phyloP scores from a whole-genome alignment of 2,888 invertebrate genomes.

The Dasypogon diadema region DNA sequence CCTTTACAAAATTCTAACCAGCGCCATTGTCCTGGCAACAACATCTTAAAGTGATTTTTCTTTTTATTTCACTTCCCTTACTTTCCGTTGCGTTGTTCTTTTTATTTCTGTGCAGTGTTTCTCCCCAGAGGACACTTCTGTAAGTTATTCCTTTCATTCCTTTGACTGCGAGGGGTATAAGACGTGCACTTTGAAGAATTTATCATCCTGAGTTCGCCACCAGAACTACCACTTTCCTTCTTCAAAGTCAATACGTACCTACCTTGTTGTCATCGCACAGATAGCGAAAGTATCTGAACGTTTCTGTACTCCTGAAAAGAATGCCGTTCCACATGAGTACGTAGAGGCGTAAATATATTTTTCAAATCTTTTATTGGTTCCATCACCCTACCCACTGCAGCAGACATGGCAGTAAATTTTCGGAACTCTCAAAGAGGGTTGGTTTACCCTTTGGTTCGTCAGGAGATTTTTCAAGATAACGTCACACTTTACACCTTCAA shows the following conservation, averaged over 20 bases:
- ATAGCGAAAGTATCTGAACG: conserved; percentile 23
- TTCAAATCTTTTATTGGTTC: conserved; percentile 48
- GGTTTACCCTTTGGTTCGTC: conserved; percentile 7
- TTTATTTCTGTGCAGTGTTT: conserved; percentile 4
- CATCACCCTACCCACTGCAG: not conserved
- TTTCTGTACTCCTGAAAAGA: not conserved
- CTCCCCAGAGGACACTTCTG: conserved; percentile 36
- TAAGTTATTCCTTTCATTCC: conserved; percentile 46
- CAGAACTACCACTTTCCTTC: not conserved
- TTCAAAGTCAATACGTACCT: not conserved
- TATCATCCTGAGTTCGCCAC: conserved; percentile 29
- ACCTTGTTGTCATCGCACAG: not conserved
- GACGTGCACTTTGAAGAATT: conserved; percentile 34
- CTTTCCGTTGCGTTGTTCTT: not conserved
- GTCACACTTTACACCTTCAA: conserved; percentile 41
- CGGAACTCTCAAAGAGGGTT: not conserved
- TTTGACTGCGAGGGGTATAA: conserved; percentile 17
- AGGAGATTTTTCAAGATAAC: conserved; percentile 37
- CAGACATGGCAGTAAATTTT: conserved; percentile 8
- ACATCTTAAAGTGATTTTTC: not conserved
- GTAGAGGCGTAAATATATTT: conserved; percentile 39
- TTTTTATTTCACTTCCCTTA: not conserved
- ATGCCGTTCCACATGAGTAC: conserved; percentile 5
- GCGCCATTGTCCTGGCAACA: too few relatives aligned
- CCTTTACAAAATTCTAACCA: too few relatives aligned